Percentiles rank a stretch among this genome's conserved stretches.
These are phyloP conservation scores for Chelidonichthys spinosus DNA, from an alignment of 2,797 vertebrate species.

Conservation along the genomic window DNA sequence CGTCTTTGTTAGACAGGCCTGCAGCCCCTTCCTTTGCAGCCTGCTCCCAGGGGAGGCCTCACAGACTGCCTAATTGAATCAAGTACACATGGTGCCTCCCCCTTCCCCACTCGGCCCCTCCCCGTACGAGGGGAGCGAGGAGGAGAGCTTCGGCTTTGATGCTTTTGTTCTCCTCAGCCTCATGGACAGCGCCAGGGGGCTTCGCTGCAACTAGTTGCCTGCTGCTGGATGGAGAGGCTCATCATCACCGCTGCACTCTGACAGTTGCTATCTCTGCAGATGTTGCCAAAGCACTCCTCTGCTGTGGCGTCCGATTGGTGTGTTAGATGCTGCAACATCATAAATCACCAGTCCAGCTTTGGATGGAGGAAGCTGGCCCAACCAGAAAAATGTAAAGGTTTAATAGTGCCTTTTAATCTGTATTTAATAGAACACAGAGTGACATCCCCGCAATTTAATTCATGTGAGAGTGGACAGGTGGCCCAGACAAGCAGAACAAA, in stretches of 20 bases:
- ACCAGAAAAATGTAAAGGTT: slow-evolving; percentile 40
- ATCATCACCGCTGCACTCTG: slow-evolving; percentile 37
- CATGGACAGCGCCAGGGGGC: slow-evolving; percentile 75
- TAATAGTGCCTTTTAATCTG: slow-evolving; percentile 45
- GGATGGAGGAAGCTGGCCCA: not conserved
- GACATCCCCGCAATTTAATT: slow-evolving; percentile 35
- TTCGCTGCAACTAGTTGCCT: slow-evolving; percentile 75
- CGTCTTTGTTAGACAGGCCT: slow-evolving; percentile 90
- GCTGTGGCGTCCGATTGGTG: slow-evolving; percentile 16
- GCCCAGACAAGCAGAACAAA: slow-evolving; percentile 46
- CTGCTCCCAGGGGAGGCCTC: slow-evolving; percentile 88
- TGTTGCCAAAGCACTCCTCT: slow-evolving; percentile 16
- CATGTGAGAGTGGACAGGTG: slow-evolving; percentile 49
- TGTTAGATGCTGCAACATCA: slow-evolving; percentile 14
- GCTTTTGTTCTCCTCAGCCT: slow-evolving; percentile 81
- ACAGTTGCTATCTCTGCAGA: slow-evolving; percentile 26
- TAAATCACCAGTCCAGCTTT: slow-evolving; percentile 29
- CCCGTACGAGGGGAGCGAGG: slow-evolving; percentile 50
- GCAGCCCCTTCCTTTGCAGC: slow-evolving; percentile 76
- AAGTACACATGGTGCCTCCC: slow-evolving; percentile 83
- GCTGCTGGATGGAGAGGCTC: slow-evolving; percentile 61
- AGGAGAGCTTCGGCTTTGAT: slow-evolving; percentile 73
- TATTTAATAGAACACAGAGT: slow-evolving; percentile 43
- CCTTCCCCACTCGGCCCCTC: slow-evolving; percentile 72
- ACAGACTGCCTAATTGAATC: slow-evolving; percentile 94